Conservation (phyloP, 2,797 vertebrate genomes). For the Acridotheres tristis region DNA sequence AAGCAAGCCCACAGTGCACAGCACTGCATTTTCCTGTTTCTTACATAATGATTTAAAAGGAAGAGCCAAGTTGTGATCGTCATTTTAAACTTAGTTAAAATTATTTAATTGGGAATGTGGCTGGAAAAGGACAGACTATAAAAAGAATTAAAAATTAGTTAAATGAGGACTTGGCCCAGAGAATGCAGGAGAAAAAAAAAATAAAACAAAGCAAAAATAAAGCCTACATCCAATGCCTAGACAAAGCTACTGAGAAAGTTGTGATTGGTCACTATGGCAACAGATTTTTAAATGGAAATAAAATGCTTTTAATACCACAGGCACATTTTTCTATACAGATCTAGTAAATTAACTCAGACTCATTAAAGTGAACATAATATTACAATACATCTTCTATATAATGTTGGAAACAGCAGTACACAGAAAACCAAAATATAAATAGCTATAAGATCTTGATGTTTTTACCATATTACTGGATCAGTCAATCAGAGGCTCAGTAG, state of each 20-base stretch:
- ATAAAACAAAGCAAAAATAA: not conserved
- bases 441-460: not conserved
- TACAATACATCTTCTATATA: not conserved
- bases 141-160: slow-evolving; percentile 13
- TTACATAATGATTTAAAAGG: not conserved
- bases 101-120: not conserved
- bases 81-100: not conserved
- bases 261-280: slow-evolving; percentile 57
- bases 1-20: not conserved
- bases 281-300: slow-evolving; percentile 53
- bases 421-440: not conserved
- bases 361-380: not conserved
- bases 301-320: slow-evolving; percentile 19
- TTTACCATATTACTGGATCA: not conserved
- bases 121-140: not conserved
- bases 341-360: not conserved
- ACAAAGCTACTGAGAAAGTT: slow-evolving; percentile 44
- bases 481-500: not conserved
- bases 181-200: not conserved
- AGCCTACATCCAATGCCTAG: slow-evolving; percentile 6
- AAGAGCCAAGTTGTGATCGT: not conserved
- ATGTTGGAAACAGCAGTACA: not conserved
- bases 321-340: not conserved
- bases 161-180: not conserved
- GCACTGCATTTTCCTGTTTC: not conserved